phyloP scores from a whole-genome alignment of 2,797 vertebrate species.

The Acanthis flammea region DNA sequence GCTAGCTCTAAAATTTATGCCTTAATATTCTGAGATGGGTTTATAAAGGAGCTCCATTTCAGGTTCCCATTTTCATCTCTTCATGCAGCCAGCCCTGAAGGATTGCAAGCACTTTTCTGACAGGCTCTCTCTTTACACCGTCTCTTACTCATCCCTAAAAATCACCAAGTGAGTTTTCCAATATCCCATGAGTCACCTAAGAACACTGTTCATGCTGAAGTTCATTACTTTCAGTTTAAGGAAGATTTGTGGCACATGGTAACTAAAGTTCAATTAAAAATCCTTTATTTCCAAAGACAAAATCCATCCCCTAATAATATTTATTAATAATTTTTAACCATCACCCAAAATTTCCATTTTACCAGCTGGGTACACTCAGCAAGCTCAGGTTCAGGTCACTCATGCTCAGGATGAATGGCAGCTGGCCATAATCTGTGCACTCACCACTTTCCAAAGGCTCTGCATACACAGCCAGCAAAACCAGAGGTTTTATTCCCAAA shows the following conservation, averaged over 20 bases:
- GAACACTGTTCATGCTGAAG: not conserved
- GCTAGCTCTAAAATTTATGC: conserved; percentile 23
- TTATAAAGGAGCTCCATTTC: not conserved
- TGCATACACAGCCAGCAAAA: not conserved
- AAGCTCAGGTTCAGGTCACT: not conserved
- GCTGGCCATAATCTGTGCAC: not conserved
- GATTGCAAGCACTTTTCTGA: not conserved
- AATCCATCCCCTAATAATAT: not conserved
- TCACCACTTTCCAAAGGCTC: not conserved
- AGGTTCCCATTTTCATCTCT: conserved; percentile 3
- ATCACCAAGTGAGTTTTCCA: not conserved
- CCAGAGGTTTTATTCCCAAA: not conserved
- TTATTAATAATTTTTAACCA: not conserved
- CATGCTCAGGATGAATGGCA: fast-evolving
- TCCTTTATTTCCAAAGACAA: not conserved
- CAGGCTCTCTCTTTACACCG: not conserved
- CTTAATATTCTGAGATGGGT: not conserved
- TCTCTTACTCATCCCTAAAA: conserved; percentile 12
- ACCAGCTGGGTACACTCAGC: not conserved
- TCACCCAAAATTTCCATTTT: not conserved
- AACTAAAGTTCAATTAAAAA: not conserved
- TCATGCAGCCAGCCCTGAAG: not conserved
- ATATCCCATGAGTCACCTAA: conserved; percentile 9
- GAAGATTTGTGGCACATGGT: not conserved
- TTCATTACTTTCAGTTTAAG: not conserved